These are phyloP conservation scores for Lasiommata megera DNA, from an alignment of 2,888 invertebrate species.

Conservation along the genomic window DNA sequence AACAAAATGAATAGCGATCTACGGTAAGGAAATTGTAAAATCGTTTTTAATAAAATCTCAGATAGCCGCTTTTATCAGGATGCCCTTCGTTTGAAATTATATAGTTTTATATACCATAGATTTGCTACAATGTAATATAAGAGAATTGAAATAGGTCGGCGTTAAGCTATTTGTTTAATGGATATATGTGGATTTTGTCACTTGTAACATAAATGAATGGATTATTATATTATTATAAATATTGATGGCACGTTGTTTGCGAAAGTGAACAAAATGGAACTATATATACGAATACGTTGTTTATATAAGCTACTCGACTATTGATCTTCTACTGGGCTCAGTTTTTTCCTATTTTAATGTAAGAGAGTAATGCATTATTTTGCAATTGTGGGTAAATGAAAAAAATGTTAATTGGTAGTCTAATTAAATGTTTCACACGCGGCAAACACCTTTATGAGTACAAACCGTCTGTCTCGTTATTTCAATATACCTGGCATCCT, in stretches of 20 bases:
- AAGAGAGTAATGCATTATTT: conserved; percentile 21
- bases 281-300: conserved; percentile 25
- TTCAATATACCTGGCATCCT: conserved; percentile 16
- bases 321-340: conserved; percentile 24
- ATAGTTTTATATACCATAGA: conserved; percentile 37
- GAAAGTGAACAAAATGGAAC: conserved; percentile 18
- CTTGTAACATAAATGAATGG: conserved; percentile 35
- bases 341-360: conserved; percentile 29
- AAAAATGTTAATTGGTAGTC: conserved; percentile 27
- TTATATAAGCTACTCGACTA: conserved; percentile 26
- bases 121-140: conserved; percentile 36
- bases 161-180: conserved; percentile 33
- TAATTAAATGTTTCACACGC: conserved; percentile 25
- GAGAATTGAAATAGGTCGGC: conserved; percentile 31
- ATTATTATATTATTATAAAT: conserved; percentile 24
- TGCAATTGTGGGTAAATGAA: conserved; percentile 21
- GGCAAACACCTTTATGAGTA: conserved; percentile 30
- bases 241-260: conserved; percentile 19
- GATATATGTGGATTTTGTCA: conserved; percentile 33
- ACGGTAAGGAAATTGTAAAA: conserved; percentile 36
- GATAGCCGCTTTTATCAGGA: conserved; percentile 32
- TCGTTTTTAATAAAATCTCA: conserved; percentile 32
- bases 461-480: conserved; percentile 25
- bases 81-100: conserved; percentile 31
- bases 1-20: conserved; percentile 37